phyloP scores from a whole-genome alignment of 2,113 vertebrate species.

The Mustelus asterias region DNA sequence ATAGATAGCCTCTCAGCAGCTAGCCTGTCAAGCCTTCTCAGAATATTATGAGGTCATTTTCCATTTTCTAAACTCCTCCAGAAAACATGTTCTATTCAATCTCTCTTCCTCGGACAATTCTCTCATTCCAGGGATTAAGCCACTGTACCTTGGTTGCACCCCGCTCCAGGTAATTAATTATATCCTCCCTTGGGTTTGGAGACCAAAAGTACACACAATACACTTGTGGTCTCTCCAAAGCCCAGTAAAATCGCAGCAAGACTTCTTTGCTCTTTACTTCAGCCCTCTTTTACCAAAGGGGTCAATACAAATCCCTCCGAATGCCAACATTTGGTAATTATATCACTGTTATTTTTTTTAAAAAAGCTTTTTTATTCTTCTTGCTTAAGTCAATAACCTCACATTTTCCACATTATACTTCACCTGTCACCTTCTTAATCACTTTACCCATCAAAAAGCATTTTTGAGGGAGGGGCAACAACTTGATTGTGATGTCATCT shows the following conservation, averaged over 20 bases:
- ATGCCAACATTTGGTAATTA: background rate
- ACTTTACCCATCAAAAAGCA: background rate
- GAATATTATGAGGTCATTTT: background rate
- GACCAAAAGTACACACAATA: background rate
- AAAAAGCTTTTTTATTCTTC: background rate
- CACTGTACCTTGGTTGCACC: background rate
- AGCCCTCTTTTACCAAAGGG: background rate
- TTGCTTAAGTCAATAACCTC: background rate
- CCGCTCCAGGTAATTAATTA: background rate
- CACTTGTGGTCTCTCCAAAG: background rate
- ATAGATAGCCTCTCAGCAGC: background rate
- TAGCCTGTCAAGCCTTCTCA: background rate
- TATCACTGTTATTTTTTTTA: background rate
- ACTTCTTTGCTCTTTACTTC: background rate
- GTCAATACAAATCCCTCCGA: background rate
- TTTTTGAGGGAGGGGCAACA: background rate
- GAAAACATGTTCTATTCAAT: background rate
- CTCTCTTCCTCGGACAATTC: background rate
- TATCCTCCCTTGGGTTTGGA: background rate
- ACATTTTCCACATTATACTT: background rate
- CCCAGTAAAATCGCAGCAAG: background rate
- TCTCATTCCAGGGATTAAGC: background rate
- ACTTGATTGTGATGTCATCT: constrained; percentile 21
- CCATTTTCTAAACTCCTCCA: background rate
- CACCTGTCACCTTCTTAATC: background rate